A percentile compares a stretch with the other conserved stretches of the same genome.
Evolutionary conservation across 92 coral and sea anemone species (phyloP).

Genomic region (Umimayanthus chanpuru): DNA sequence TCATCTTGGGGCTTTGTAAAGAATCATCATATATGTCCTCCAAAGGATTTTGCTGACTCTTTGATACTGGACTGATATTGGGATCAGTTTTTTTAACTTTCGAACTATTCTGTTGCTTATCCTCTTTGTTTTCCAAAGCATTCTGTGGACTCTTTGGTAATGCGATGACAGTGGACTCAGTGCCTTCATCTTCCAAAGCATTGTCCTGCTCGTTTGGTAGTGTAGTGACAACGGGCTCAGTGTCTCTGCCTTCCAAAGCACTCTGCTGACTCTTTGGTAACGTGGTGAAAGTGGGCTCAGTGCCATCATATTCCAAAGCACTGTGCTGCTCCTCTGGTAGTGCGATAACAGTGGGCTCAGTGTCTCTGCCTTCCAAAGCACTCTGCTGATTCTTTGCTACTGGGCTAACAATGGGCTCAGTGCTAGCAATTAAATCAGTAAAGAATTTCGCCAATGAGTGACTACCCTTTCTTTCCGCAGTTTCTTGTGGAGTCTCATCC

Average conservation of each 20-base stretch:
- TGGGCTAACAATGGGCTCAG: not conserved
- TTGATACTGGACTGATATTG: not conserved
- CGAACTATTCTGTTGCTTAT: not conserved
- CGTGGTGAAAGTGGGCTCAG: not conserved
- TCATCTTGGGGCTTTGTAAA: slow-evolving; percentile 20
- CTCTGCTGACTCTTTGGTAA: not conserved
- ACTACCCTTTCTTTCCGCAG: slow-evolving; percentile 29
- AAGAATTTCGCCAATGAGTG: not conserved
- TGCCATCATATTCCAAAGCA: not conserved
- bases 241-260: not conserved
- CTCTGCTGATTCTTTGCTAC: not conserved
- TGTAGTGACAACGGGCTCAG: not conserved
- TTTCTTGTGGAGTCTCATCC: slow-evolving; percentile 36
- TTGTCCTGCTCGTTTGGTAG: not conserved
- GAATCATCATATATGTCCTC: not conserved
- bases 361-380: not conserved
- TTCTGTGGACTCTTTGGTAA: not conserved
- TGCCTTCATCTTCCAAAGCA: not conserved
- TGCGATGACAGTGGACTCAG: not conserved
- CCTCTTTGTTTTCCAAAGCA: not conserved
- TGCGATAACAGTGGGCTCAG: not conserved
- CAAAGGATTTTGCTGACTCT: not conserved
- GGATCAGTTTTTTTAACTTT: not conserved
- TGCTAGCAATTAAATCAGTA: not conserved
- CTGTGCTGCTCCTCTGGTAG: not conserved